phyloP scores from a whole-genome alignment of 2,113 vertebrate species.

The Epinephelus lanceolatus region DNA sequence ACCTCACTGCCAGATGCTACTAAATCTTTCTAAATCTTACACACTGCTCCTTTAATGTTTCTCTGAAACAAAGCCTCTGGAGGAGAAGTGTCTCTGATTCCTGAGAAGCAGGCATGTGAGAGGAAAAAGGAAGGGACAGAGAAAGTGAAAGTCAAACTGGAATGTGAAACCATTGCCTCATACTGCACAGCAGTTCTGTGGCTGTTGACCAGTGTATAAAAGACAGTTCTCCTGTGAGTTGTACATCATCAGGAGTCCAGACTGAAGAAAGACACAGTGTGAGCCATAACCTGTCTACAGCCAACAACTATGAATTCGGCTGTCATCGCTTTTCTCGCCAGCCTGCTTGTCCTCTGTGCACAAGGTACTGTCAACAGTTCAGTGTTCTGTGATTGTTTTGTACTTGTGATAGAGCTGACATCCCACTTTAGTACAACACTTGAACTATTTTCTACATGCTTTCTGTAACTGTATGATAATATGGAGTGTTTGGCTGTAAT shows the following conservation, averaged over 20 bases:
- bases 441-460: not conserved
- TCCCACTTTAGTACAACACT: not conserved
- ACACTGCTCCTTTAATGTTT: too few species aligned
- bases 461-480: not conserved
- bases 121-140: not conserved
- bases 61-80: too few species aligned
- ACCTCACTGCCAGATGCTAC: too few species aligned
- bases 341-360: conserved; percentile 41
- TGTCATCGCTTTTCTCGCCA: not conserved
- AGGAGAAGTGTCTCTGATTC: not conserved
- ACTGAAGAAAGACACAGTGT: not conserved
- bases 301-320: conserved; percentile 32
- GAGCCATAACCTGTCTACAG: not conserved
- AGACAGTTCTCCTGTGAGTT: not conserved
- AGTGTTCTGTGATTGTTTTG: not conserved
- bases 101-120: not conserved
- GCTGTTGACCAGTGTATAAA: conserved; percentile 1
- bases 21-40: too few species aligned
- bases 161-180: not conserved
- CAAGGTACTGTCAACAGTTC: conserved; percentile 35
- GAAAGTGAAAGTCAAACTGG: not conserved
- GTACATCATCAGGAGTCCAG: conserved; percentile 9
- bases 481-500: not conserved
- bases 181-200: not conserved
- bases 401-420: not conserved